These are phyloP conservation scores for Ctenopoma multispine DNA, from an alignment of 2,797 vertebrate species.

Conservation along the genomic window DNA sequence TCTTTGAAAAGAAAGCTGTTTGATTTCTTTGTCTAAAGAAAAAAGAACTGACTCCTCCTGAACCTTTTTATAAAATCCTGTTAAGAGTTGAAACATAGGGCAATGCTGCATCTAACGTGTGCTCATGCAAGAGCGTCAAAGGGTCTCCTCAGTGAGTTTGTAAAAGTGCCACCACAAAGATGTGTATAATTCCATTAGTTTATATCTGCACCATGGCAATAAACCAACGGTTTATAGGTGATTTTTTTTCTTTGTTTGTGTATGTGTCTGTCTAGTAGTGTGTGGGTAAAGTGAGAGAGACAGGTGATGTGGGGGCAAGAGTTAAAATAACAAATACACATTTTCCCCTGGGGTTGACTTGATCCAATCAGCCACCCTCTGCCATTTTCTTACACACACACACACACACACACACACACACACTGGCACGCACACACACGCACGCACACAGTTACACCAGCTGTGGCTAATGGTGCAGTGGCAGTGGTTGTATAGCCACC, in stretches of 20 bases:
- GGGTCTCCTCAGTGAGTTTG: not conserved
- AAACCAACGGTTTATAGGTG: conserved; percentile 11
- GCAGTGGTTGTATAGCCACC: conserved; percentile 56
- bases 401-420: conserved; percentile 22
- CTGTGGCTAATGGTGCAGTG: conserved; percentile 78
- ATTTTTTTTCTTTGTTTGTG: conserved; percentile 1
- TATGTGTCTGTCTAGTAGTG: conserved; percentile 6
- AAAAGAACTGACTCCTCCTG: conserved; percentile 42
- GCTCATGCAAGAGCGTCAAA: conserved; percentile 12
- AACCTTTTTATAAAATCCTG: conserved; percentile 46
- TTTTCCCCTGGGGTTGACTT: conserved; percentile 63
- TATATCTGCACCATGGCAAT: conserved; percentile 25
- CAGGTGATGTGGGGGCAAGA: conserved; percentile 59
- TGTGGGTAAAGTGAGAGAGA: conserved; percentile 25
- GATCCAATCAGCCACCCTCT: conserved; percentile 68
- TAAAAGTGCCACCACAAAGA: conserved; percentile 10
- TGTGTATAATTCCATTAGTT: conserved; percentile 38
- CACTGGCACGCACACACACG: conserved; percentile 38
- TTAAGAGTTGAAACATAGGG: conserved; percentile 58
- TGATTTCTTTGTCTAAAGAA: conserved; percentile 50
- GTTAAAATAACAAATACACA: conserved; percentile 73
- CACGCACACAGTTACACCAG: conserved; percentile 53
- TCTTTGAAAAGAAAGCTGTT: conserved; percentile 39
- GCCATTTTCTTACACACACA: conserved; percentile 2
- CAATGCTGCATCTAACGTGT: conserved; percentile 27